Base-by-base conservation (phyloP, 2,113 vertebrate species). In the Notechis scutatus region DNA sequence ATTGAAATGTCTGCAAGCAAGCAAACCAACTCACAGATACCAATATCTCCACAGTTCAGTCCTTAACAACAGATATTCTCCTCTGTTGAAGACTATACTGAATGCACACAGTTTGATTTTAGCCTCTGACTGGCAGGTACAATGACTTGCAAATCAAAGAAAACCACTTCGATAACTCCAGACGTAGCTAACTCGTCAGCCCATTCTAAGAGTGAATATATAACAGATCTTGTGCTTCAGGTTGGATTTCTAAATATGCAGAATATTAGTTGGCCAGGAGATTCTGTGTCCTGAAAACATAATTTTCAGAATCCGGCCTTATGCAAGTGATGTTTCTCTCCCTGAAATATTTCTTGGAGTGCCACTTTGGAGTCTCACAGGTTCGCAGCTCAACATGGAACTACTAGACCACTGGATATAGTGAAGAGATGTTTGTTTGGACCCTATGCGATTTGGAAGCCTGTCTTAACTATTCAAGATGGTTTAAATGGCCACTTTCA, bases 401-500 rank as follows among this genome's bases (percentile, higher is more conserved):
- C 64, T 81, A 88, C 81, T 81, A 88, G 47, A 34, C 55, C 50
- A 47, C 2, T 42, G 88, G 47, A 39, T 88, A 11, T 54, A 34
- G 42, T 89, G 20, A 74, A 91, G 0, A 2, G 89, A 52, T 85
- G 93, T 1, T 0, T 52, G 59, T 94, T 93, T 91, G 88, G 93
- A 56, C 64, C 74, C 39, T 2, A 2, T 94, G 88, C 90, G 91
- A 91, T 12, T 91, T 14, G 91, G 50, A 87, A 90, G 42, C 88
- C 91, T 94, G 85, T 81, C 34, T 61, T 0, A 11, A 90, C 42
- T 2, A 1, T 69, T 59, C 69, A 85, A 87, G 87, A 94, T 93
- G 94, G 57, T 92, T 95, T 95, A 96, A 92, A 93, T 93, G 89
- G 42, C n/a, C 94, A 94, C 90, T 81, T 91, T 47, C 91, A 92